Base-by-base conservation (phyloP, 2,888 invertebrate genomes). In the Drosophila colorata region DNA sequence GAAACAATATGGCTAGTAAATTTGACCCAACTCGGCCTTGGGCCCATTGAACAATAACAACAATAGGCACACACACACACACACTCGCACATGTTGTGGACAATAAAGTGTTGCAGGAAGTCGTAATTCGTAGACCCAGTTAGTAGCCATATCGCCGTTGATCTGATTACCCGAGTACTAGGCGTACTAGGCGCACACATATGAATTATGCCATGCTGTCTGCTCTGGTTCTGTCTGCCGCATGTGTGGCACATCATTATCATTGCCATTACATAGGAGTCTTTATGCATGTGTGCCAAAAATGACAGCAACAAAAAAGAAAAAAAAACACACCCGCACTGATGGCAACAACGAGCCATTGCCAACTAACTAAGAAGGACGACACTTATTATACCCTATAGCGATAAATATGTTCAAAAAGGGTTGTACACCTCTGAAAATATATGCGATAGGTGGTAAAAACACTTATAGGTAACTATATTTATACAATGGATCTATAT, bases 221-320 rank as follows among this genome's bases (percentile, higher is more conserved):
- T 63, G 59, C 13, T 46, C 44, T n/a, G 28, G 18, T 35, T 14
- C 7, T 56, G 59, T 56, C 33, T 52, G 40, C 13, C 48, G 33
- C 58, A 40, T 79, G 67, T 76, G 63, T 51, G 56, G 53, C 81
- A 87, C 87, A 75, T 85, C 73, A 88, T 87, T 85, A 76, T 73
- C 69, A 82, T 73, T 69, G 73, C 47, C 69, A 38, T 80, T 71
- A 74, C 67, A 65, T 73, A 77, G 58, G 71, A 71, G 44, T 71
- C 51, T 68, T 60, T 63, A 56, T 73, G 59, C 59, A 73, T 71
- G 70, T 64, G 65, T 31, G 75, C 37, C 59, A 60, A 65, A 67
- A 65, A 51, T 59, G 67, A 52, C 75, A 53, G 38, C 55, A 48
- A n/a, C n/a, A n/a, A n/a, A n/a, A n/a, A n/a, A n/a, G n/a, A n/a